Evolutionary conservation across 2,113 vertebrate genomes (phyloP), one percentile per base, ranked within the genome.

Genomic region (Planiliza haematocheilus): DNA sequence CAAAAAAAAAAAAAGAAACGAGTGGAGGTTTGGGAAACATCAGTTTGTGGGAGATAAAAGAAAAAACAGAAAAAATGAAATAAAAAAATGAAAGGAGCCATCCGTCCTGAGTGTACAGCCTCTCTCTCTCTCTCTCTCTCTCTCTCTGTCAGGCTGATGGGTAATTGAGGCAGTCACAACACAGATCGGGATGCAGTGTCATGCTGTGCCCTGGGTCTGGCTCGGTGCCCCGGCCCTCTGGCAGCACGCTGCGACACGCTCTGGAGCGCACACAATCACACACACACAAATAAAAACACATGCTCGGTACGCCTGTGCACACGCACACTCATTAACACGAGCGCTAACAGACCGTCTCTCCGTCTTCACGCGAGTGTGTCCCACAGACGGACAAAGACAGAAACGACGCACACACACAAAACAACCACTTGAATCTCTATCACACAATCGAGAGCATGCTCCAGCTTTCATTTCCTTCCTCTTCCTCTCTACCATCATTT

Each of bases 101-200:
- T 77, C 43, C 13, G 11, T 74, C 63, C 46, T 42, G n/a, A 2
- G 37, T 67, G 43, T 37, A 14, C 48, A 62, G 2, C n/a, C n/a
- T n/a, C n/a, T 30, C 24, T 30, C 7, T 6, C 66, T n/a, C 1
- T 53, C 65, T 10, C 50, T 48, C 17, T 38, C 63, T 52, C 42
- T 65, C 66, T 70, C 58, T 71, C 68, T 61, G 55, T 70, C 61
- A 68, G 91, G 79, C 70, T 92, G 87, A 91, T 87, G 89, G 87
- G 89, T 91, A 93, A 92, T 90, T 91, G 88, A 88, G 87, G 89
- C 79, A 88, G 89, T 91, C 89, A 90, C 86, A 91, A 89, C 91
- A 93, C 88, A 88, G 85, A 92, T 90, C 82, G 68, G 87, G 86
- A 83, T 21, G 68, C 70, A 62, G 77, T 68, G 86, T 89, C 88